These are phyloP conservation scores for Bombus fervidus DNA, from an alignment of 1,140 invertebrate genomes.

Conservation along the genomic window DNA sequence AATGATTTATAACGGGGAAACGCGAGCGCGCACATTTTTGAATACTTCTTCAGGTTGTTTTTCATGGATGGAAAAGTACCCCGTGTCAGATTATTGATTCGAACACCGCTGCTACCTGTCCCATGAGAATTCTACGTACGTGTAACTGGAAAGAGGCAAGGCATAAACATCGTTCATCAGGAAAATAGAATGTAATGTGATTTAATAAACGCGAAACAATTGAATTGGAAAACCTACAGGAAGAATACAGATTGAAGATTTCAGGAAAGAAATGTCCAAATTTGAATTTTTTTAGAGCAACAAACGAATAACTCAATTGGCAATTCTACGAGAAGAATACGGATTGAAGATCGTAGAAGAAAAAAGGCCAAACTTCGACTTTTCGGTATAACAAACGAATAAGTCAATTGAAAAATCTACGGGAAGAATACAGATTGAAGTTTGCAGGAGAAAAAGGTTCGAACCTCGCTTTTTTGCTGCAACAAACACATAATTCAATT, in stretches of 20 bases:
- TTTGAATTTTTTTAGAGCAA: no score
- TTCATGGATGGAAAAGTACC: constrained; percentile 41
- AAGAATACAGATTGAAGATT: constrained; percentile 9
- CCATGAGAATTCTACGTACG: constrained; percentile 24
- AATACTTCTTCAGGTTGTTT: constrained; percentile 33
- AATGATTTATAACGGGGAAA: neutral
- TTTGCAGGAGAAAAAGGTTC: no score
- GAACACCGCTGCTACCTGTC: constrained; percentile 22
- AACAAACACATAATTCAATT: no score
- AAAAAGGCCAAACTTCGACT: no score
- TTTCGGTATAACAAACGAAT: no score
- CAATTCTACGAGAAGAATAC: no score
- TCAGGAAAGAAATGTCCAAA: neutral
- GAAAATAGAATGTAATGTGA: neutral
- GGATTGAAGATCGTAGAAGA: no score
- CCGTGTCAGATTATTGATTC: constrained; percentile 34
- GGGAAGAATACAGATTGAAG: no score
- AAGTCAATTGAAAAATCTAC: no score
- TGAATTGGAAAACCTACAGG: neutral
- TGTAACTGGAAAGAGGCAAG: constrained; percentile 30
- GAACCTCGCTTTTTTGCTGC: no score
- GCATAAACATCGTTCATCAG: constrained; percentile 30
- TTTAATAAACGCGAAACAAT: neutral
- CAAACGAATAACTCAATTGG: no score
- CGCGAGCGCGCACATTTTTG: neutral